Evolutionary conservation across 2,797 vertebrate genomes (phyloP).

Genomic region (Pseudomugil gertrudae): DNA sequence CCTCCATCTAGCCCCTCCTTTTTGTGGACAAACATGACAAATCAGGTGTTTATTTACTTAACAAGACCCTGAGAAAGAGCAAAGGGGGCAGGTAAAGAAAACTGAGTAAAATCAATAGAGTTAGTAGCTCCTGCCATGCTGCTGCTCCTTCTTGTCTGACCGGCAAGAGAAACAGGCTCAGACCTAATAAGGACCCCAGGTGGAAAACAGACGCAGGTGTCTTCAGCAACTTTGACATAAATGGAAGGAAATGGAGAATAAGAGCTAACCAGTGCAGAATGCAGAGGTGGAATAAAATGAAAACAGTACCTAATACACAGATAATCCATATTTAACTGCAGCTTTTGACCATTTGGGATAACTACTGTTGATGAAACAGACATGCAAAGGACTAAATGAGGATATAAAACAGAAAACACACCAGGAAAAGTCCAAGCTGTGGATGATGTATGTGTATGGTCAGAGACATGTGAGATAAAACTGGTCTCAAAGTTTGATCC

Average conservation of each 20-base stretch:
- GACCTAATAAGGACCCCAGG: slow-evolving; percentile 62
- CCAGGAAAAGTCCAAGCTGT: slow-evolving; percentile 25
- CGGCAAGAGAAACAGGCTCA: slow-evolving; percentile 34
- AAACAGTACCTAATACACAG: slow-evolving; percentile 14
- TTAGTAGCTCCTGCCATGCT: slow-evolving; percentile 71
- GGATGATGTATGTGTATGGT: slow-evolving; percentile 53
- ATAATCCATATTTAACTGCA: slow-evolving; percentile 15
- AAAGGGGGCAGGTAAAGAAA: slow-evolving; percentile 77
- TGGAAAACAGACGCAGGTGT: slow-evolving; percentile 61
- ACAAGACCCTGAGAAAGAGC: slow-evolving; percentile 75
- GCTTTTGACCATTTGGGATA: neutral
- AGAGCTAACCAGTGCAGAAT: slow-evolving; percentile 5
- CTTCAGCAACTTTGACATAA: slow-evolving; percentile 41
- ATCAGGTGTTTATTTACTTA: slow-evolving; percentile 88
- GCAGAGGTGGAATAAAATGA: slow-evolving; percentile 14
- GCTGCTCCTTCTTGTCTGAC: slow-evolving; percentile 64
- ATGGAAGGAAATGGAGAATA: slow-evolving; percentile 25
- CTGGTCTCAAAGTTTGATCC: slow-evolving; percentile 63
- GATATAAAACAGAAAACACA: slow-evolving; percentile 35
- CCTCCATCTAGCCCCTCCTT: slow-evolving; percentile 60
- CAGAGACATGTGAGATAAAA: slow-evolving; percentile 51
- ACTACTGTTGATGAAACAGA: slow-evolving; percentile 19
- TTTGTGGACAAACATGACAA: slow-evolving; percentile 82
- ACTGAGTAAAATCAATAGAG: slow-evolving; percentile 83
- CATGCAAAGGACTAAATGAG: slow-evolving; percentile 15